Conservation (phyloP, 1,140 invertebrate species). For the Leptinotarsa defecta region DNA sequence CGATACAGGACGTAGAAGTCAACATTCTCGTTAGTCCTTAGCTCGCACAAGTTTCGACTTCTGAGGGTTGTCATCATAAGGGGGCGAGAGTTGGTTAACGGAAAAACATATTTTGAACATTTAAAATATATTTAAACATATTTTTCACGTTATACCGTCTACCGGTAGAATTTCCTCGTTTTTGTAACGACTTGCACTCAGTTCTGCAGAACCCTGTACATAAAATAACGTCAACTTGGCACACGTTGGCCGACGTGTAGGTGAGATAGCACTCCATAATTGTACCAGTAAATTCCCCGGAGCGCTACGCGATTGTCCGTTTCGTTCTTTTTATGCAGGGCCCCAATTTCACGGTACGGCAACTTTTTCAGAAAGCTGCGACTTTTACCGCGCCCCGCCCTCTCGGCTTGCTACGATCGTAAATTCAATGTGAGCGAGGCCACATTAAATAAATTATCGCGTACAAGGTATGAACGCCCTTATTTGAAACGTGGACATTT, state of each 20-base stretch:
- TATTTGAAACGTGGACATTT: no score
- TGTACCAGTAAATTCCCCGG: slow-evolving; percentile 5
- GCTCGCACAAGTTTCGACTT: no score
- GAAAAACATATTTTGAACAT: no score
- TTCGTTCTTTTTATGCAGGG: slow-evolving; percentile 14
- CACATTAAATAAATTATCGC: no score
- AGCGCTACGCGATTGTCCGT: slow-evolving; percentile 3
- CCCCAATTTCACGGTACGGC: slow-evolving; percentile 21
- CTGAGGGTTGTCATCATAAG: no score
- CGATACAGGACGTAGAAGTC: no score
- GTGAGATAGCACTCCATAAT: background rate
- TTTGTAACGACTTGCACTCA: background rate
- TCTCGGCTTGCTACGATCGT: background rate
- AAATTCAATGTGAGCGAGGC: background rate
- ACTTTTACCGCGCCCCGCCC: slow-evolving; percentile 4
- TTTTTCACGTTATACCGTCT: no score
- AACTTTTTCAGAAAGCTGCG: slow-evolving; percentile 17
- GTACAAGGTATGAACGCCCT: no score
- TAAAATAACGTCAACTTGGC: background rate
- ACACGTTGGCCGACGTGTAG: background rate
- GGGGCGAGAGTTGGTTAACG: no score
- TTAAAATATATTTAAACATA: no score
- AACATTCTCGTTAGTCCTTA: no score
- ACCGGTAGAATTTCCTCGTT: no score
- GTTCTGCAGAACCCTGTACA: background rate